Percentiles rank a stretch among this genome's conserved stretches.
Conservation (phyloP, 2,113 vertebrate species). For the Hystrix brachyura region DNA sequence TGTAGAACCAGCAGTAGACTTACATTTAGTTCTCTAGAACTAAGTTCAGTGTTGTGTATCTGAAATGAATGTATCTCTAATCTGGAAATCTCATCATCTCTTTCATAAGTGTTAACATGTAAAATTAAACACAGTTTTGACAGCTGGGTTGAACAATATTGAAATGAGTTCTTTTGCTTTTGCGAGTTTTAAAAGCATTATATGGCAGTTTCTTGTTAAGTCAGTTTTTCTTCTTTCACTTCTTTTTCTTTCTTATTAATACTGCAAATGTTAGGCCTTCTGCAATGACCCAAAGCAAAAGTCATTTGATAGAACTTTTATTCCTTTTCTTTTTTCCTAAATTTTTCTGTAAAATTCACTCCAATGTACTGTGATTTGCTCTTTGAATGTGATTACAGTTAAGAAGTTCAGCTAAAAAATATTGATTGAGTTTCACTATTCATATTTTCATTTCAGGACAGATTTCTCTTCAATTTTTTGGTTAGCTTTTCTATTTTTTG, state of each 20-base stretch:
- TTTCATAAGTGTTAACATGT: neutral
- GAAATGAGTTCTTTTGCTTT: neutral
- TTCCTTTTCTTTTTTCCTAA: neutral
- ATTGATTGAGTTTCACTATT: conserved; percentile 40
- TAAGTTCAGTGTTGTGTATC: neutral
- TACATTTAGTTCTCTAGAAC: neutral
- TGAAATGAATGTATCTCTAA: neutral
- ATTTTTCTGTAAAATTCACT: conserved; percentile 24
- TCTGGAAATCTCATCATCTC: neutral
- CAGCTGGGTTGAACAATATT: neutral
- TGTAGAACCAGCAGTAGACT: neutral
- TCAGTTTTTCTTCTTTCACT: neutral
- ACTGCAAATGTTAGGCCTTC: neutral
- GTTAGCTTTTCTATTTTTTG: neutral
- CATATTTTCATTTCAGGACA: neutral
- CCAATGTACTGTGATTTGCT: neutral
- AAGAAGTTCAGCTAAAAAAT: conserved; percentile 32
- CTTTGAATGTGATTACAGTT: conserved; percentile 26
- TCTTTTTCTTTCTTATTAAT: neutral
- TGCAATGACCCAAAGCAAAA: neutral
- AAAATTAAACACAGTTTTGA: neutral
- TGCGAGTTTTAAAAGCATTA: neutral
- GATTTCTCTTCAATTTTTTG: neutral
- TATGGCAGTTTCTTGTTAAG: neutral
- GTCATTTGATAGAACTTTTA: neutral